These are phyloP conservation scores for Xestia xanthographa DNA, from an alignment of 2,888 invertebrate genomes.

Conservation along the genomic window DNA sequence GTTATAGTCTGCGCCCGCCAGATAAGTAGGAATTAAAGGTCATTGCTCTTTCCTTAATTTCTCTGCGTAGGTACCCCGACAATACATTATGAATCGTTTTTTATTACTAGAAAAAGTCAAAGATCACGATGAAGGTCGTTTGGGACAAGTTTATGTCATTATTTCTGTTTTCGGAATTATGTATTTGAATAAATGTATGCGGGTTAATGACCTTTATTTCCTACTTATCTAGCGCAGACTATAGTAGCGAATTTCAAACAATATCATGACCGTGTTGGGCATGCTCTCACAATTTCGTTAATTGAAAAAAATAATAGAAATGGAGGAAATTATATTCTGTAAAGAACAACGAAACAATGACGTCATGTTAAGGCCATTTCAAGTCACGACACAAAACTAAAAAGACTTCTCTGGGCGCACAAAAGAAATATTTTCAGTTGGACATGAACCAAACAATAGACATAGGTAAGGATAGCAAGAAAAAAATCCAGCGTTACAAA, in stretches of 20 bases:
- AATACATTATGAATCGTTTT: too few relatives aligned
- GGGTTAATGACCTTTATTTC: too few relatives aligned
- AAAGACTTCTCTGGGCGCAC: background rate
- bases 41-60: too few relatives aligned
- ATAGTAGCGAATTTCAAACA: background rate
- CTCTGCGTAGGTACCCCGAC: too few relatives aligned
- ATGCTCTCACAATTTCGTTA: background rate
- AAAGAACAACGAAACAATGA: background rate
- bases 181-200: too few relatives aligned
- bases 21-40: too few relatives aligned
- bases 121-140: too few relatives aligned
- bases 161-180: too few relatives aligned
- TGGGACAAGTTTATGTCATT: too few relatives aligned
- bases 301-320: background rate
- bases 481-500: slow-evolving; percentile 42
- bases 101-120: too few relatives aligned
- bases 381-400: background rate
- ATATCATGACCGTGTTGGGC: background rate
- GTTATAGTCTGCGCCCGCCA: too few relatives aligned
- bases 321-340: background rate
- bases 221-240: too few relatives aligned
- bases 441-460: background rate
- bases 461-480: slow-evolving; percentile 17
- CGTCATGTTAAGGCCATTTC: background rate
- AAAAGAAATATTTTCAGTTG: background rate